Conservation (phyloP, 2,797 vertebrate genomes). For the Heterohyrax brucei region DNA sequence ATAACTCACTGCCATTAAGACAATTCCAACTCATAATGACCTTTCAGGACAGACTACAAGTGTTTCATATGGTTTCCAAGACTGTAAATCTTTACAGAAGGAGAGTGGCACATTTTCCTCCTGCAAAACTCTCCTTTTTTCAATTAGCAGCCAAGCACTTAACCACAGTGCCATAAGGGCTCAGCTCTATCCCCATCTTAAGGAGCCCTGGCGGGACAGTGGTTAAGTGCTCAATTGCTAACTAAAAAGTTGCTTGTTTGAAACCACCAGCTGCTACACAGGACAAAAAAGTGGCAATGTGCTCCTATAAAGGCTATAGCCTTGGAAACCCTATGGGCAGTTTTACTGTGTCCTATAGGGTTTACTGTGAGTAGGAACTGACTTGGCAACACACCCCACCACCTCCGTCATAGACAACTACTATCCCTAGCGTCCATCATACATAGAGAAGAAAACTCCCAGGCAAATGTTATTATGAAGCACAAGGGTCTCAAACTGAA, state of each 20-base stretch:
- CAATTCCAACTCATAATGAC: not conserved
- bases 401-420: too few species aligned
- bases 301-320: not conserved
- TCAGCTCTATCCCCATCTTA: too few species aligned
- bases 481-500: not conserved
- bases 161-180: too few species aligned
- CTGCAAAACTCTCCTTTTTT: not conserved
- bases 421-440: not conserved
- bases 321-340: not conserved
- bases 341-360: not conserved
- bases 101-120: not conserved
- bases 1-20: not conserved
- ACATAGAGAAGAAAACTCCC: not conserved
- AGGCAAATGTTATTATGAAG: not conserved
- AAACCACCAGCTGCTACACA: not conserved
- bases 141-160: not conserved
- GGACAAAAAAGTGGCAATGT: not conserved
- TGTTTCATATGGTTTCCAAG: too few species aligned
- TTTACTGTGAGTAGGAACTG: not conserved
- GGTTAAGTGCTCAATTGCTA: too few species aligned
- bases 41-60: not conserved
- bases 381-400: too few species aligned
- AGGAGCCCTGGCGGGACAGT: too few species aligned
- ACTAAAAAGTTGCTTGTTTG: too few species aligned
- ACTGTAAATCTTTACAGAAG: too few species aligned